Conservation (phyloP, 2,113 vertebrate genomes). For the Phaethon lepturus region DNA sequence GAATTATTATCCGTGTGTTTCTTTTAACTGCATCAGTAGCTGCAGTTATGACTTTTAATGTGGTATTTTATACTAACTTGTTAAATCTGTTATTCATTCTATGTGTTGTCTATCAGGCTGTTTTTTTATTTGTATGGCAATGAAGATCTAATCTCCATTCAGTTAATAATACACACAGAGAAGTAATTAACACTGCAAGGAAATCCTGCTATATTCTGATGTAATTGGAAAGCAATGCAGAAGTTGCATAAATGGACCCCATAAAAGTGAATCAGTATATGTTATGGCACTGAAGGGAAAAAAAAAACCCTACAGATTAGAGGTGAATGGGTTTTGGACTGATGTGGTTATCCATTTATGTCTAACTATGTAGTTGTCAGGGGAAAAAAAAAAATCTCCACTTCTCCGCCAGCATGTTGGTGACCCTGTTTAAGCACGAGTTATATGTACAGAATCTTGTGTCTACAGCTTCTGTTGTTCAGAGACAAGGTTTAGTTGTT, state of each 20-base stretch:
- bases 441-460: not conserved
- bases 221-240: not conserved
- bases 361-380: not conserved
- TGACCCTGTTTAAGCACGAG: not conserved
- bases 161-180: not conserved
- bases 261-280: not conserved
- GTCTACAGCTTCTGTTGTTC: not conserved
- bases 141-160: not conserved
- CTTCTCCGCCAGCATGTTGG: not conserved
- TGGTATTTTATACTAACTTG: not conserved
- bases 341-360: not conserved
- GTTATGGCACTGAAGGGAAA: not conserved
- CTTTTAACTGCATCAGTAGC: not conserved
- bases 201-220: not conserved
- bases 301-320: not conserved
- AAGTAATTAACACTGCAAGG: not conserved
- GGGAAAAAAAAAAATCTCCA: not conserved
- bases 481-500: not conserved
- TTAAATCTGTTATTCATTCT: not conserved
- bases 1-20: not conserved
- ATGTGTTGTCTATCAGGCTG: accelerated
- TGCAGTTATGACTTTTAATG: not conserved
- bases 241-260: not conserved
- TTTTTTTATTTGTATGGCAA: not conserved
- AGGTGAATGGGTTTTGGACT: not conserved